Conservation (phyloP, 2,797 vertebrate species). For the Melanotaenia nigrans region DNA sequence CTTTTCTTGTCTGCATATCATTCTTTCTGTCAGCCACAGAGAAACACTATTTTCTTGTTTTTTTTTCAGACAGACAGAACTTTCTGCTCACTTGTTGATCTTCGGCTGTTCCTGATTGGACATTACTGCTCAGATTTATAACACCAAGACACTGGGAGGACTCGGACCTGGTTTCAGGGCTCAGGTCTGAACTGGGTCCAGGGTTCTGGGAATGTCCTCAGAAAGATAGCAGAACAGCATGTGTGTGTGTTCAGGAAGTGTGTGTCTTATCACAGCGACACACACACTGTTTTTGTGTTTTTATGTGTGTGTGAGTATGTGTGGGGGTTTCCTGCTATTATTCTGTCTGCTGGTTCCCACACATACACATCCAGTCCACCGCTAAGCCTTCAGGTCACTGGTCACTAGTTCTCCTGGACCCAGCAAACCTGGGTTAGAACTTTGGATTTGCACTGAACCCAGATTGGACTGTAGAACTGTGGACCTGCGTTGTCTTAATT, state of each 20-base stretch:
- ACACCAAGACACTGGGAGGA: no score
- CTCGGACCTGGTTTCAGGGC: background rate
- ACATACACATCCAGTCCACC: constrained; percentile 34
- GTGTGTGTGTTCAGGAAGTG: constrained; percentile 52
- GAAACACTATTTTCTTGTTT: no score
- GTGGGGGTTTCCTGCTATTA: constrained; percentile 90
- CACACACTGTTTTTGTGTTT: constrained; percentile 78
- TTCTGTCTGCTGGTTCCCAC: constrained; percentile 81
- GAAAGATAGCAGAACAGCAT: background rate
- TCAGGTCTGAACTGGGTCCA: background rate
- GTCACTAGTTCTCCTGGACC: background rate
- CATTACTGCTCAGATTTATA: background rate
- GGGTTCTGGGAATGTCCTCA: background rate
- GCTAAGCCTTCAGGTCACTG: background rate
- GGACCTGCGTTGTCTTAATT: no score
- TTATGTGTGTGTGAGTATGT: constrained; percentile 85
- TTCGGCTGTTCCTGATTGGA: background rate
- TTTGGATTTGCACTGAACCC: no score
- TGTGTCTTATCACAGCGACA: constrained; percentile 86
- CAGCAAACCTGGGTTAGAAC: background rate
- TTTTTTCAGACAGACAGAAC: no score
- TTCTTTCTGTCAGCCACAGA: no score
- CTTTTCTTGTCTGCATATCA: no score
- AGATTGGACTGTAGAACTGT: no score
- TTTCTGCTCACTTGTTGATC: no score